Base-by-base conservation (phyloP, 2,888 invertebrate species). In the Eustalomyia histrio region DNA sequence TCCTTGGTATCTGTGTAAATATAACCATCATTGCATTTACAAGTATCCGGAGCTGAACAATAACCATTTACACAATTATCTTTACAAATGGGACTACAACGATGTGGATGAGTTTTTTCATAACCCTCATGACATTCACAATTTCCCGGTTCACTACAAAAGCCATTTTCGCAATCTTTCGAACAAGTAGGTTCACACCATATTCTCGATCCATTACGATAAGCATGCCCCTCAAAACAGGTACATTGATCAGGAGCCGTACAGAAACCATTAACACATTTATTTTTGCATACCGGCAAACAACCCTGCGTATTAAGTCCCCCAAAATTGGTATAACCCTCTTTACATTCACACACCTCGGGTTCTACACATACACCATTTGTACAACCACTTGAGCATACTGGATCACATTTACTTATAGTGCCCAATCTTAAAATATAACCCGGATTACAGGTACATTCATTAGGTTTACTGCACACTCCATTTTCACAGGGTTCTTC, bases 261-360 rank as follows among this genome's bases (percentile, higher is more conserved):
- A 78, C 92, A 93, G 21, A 88, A 89, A 0, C 91, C 92, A 79
- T 92, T 92, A 0, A 91, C 83, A 84, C 93, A 93, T 0, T 91
- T 91, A 0, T 91, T 91, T 76, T 90, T 90, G 85, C 93, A 93
- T 0, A 90, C 87, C 0, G 93, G 92, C 0, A 87, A 85, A 83
- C 93, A 93, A 24, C 86, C 85, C n/a, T 84, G 83, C 0, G 86
- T 83, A 0, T 78, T 65, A 9, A 79, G 79, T 1, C 84, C 84
- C 1, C 84, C 84, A 1, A 85, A 64, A 71, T 89, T 87, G 0
- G 63, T 82, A 67, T 85, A 90, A 2, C 89, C 89, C 17, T 75
- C 3, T 17, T 87, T 87, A 71, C 89, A 90, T 58, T 76, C 65
- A 58, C 89, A 90, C 0, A 91, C 88, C 76, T 93, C 93, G 0